Evolutionary conservation across 35 echinoderm and acorn worm genomes (phyloP).

Genomic region (Eucidaris tribuloides): DNA sequence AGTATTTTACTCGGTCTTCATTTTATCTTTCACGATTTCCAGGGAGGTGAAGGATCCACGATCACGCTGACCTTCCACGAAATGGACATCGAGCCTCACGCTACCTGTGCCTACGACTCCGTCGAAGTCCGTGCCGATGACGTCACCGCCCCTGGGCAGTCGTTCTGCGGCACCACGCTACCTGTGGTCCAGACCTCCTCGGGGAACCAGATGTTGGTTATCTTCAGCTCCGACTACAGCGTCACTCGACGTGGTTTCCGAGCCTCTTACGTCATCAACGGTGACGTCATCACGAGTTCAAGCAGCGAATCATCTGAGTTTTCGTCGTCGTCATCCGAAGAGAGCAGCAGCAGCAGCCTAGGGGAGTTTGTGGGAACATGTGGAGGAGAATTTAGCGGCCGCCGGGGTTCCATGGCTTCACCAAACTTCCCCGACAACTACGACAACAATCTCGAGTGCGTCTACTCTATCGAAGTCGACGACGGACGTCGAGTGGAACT

Average conservation of each 20-base stretch:
- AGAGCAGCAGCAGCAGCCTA: too few species aligned
- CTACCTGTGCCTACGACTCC: neutral
- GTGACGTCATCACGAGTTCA: too few species aligned
- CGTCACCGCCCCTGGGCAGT: neutral
- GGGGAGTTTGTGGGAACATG: conserved; percentile 1
- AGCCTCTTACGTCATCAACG: conserved; percentile 29
- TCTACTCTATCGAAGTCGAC: conserved; percentile 14
- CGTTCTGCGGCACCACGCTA: conserved; percentile 23
- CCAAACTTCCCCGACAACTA: conserved; percentile 18
- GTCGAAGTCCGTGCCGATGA: conserved; percentile 1
- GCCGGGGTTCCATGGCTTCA: neutral
- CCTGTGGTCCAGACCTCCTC: neutral
- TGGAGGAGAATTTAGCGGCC: neutral
- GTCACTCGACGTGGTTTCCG: conserved; percentile 10
- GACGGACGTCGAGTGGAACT: neutral
- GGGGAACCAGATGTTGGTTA: conserved; percentile 34
- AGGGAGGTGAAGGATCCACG: conserved; percentile 19
- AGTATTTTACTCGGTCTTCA: too few species aligned
- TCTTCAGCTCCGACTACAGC: conserved; percentile 30
- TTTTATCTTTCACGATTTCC: too few species aligned
- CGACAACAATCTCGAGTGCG: neutral
- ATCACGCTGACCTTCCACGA: conserved; percentile 11
- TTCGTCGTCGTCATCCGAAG: too few species aligned
- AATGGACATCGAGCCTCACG: neutral
- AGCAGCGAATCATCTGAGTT: too few species aligned